phyloP scores from a whole-genome alignment of 2,888 invertebrate species.

The Archips crataeganus region DNA sequence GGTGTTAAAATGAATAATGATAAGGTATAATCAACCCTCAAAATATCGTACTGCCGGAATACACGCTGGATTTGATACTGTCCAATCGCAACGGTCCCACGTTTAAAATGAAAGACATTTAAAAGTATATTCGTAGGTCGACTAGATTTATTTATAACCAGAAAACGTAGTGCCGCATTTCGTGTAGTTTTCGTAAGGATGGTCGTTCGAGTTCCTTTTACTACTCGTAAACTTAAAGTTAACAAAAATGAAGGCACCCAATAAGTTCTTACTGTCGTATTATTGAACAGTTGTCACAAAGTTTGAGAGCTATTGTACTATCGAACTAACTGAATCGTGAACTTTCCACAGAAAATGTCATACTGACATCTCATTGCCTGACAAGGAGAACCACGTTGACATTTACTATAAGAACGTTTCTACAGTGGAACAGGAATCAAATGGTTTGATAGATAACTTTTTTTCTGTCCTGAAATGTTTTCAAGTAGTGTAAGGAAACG shows the following conservation, averaged over 20 bases:
- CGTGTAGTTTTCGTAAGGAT: neutral
- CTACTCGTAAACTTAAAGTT: neutral
- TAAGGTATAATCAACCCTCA: neutral
- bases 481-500: neutral
- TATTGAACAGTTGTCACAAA: neutral
- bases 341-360: too few relatives aligned
- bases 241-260: neutral
- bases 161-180: slow-evolving; percentile 5
- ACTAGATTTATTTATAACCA: slow-evolving; percentile 17
- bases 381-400: too few relatives aligned
- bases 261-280: neutral
- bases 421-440: too few relatives aligned
- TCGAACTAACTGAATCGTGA: too few relatives aligned
- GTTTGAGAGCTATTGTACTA: neutral
- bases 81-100: slow-evolving; percentile 5
- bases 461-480: neutral
- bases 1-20: slow-evolving; percentile 5
- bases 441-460: too few relatives aligned
- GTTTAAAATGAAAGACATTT: slow-evolving; percentile 9
- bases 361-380: too few relatives aligned
- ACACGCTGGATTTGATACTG: neutral
- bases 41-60: slow-evolving; percentile 1
- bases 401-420: too few relatives aligned
- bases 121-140: slow-evolving; percentile 13
- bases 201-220: neutral